Evolutionary conservation across 2,888 invertebrate genomes (phyloP).

Genomic region (Drosophila colorata): DNA sequence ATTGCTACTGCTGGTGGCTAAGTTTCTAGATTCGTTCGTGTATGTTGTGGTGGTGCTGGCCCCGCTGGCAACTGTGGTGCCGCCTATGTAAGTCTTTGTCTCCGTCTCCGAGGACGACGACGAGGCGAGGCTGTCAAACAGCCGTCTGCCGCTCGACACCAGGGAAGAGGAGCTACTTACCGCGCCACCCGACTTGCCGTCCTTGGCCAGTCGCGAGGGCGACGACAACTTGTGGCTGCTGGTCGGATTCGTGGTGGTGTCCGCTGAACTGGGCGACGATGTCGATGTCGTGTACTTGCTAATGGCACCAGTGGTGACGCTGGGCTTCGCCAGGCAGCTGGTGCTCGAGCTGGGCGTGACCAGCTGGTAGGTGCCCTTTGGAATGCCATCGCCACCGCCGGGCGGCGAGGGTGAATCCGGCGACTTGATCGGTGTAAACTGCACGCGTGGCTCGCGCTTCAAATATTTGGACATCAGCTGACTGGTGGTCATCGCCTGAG

Average conservation of each 20-base stretch:
- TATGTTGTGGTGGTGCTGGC: constrained; percentile 73
- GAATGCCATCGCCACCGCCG: constrained; percentile 76
- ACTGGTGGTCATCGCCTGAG: constrained; percentile 84
- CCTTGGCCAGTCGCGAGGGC: constrained; percentile 77
- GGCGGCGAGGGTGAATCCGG: constrained; percentile 84
- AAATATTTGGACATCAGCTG: constrained; percentile 85
- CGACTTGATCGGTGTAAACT: constrained; percentile 83
- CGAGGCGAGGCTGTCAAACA: constrained; percentile 83
- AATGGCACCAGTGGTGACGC: constrained; percentile 70
- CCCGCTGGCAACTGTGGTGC: constrained; percentile 68
- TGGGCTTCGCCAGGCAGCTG: constrained; percentile 53
- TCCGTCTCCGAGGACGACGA: constrained; percentile 74
- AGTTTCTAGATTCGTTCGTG: constrained; percentile 82
- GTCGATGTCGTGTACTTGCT: constrained; percentile 74
- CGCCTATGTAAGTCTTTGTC: constrained; percentile 72
- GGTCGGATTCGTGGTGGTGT: constrained; percentile 53
- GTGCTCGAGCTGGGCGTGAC: constrained; percentile 64
- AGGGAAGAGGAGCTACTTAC: constrained; percentile 70
- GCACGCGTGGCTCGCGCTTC: constrained; percentile 84
- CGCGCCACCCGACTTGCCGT: constrained; percentile 54
- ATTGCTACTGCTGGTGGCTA: constrained; percentile 78
- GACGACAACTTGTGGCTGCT: constrained; percentile 75
- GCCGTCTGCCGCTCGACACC: constrained; percentile 80
- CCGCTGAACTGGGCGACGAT: constrained; percentile 47
- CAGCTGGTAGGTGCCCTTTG: constrained; percentile 83